phyloP scores from a whole-genome alignment of 2,888 invertebrate genomes.

The Protonemura montana region DNA sequence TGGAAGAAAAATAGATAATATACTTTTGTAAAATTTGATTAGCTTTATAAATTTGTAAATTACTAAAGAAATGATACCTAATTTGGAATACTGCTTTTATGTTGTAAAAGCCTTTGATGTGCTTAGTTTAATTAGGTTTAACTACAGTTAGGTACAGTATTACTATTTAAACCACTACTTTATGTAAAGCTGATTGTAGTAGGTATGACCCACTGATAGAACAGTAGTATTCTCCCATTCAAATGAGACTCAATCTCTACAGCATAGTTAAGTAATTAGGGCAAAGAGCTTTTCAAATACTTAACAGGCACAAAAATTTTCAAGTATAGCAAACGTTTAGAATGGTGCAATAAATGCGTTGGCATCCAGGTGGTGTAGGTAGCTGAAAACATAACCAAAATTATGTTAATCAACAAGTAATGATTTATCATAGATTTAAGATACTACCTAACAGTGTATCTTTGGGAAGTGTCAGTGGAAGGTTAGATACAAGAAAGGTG shows the following conservation, averaged over 20 bases:
- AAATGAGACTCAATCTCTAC: background rate
- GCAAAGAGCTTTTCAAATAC: background rate
- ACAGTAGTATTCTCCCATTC: background rate
- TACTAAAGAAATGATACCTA: background rate
- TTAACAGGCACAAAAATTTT: background rate
- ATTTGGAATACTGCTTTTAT: background rate
- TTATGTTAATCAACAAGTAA: background rate
- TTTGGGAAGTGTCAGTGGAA: no score
- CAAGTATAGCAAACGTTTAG: conserved; percentile 48
- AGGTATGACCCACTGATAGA: background rate
- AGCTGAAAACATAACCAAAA: conserved; percentile 53
- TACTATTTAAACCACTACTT: background rate
- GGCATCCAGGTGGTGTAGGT: conserved; percentile 55
- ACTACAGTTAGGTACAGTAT: background rate
- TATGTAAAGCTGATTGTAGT: background rate
- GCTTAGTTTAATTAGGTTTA: background rate
- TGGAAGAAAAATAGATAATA: conserved; percentile 2
- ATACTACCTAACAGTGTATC: no score
- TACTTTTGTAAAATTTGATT: background rate
- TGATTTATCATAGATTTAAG: no score
- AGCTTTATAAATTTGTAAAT: background rate
- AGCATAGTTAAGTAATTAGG: background rate
- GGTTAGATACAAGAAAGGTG: no score
- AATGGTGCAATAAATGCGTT: conserved; percentile 55
- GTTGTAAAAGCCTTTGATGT: background rate